Evolutionary conservation across 2,113 vertebrate genomes (phyloP).

Genomic region (Pituophis catenifer): DNA sequence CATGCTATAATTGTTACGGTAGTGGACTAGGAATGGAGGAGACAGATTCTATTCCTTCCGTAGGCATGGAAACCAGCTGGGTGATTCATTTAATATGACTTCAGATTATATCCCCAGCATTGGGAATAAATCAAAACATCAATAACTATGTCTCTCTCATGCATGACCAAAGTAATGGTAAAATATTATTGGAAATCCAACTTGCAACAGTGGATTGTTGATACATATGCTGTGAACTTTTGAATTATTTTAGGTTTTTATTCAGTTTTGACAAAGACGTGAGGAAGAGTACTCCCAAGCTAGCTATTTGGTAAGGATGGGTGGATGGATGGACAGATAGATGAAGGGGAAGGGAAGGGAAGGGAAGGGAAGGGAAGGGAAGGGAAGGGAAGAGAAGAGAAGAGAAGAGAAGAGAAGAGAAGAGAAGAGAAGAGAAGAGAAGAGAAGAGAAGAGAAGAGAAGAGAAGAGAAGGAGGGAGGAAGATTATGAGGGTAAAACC

Average conservation of each 20-base stretch:
- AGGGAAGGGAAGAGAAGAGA: not conserved
- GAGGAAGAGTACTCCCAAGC: not conserved
- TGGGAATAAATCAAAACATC: not conserved
- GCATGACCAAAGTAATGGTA: not conserved
- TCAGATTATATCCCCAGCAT: not conserved
- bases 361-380: not conserved
- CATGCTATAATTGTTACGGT: not conserved
- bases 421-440: too few species aligned
- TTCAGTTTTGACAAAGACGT: not conserved
- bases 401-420: not conserved
- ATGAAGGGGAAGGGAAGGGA: not conserved
- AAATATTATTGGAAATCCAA: not conserved
- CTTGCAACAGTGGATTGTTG: not conserved
- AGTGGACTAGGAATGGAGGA: not conserved
- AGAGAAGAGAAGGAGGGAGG: not conserved
- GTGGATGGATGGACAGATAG: not conserved
- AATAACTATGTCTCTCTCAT: not conserved
- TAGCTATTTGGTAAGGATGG: not conserved
- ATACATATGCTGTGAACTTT: not conserved
- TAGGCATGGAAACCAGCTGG: not conserved
- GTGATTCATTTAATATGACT: not conserved
- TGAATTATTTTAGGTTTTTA: not conserved
- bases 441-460: too few species aligned
- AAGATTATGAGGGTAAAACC: not conserved
- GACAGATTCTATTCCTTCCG: not conserved